These are phyloP conservation scores for Caenorhabditis sp. DNA, from an alignment of 2,888 invertebrate species.

Conservation along the genomic window DNA sequence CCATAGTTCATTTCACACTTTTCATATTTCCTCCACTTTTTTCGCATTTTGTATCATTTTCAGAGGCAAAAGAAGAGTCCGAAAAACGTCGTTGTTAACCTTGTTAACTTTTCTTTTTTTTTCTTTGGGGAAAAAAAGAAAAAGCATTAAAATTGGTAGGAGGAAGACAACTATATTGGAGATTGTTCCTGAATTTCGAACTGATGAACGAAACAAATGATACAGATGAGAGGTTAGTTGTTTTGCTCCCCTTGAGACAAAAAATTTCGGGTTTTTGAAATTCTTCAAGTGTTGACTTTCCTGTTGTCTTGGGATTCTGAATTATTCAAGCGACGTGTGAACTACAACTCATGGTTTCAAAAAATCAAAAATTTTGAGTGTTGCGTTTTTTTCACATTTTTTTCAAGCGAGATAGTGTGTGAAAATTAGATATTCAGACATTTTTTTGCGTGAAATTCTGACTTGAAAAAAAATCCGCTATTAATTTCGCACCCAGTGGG, in stretches of 20 bases:
- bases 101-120: neutral
- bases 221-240: neutral
- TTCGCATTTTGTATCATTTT: neutral
- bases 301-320: neutral
- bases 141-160: neutral
- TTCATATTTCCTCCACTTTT: too few species aligned
- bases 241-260: too few species aligned
- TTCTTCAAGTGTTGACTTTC: neutral
- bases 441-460: too few species aligned
- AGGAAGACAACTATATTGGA: neutral
- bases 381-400: too few species aligned
- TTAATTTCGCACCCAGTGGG: too few species aligned
- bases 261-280: neutral
- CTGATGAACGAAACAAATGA: neutral
- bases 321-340: neutral
- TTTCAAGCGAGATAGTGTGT: too few species aligned
- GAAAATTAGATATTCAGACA: too few species aligned
- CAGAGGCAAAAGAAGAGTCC: neutral
- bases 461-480: too few species aligned
- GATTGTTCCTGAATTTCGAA: neutral
- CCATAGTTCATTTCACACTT: too few species aligned
- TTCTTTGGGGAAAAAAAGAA: neutral
- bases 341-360: neutral
- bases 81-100: neutral
- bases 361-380: neutral